Evolutionary conservation across 2,113 vertebrate genomes (phyloP).

Genomic region (Pelodiscus sinensis): DNA sequence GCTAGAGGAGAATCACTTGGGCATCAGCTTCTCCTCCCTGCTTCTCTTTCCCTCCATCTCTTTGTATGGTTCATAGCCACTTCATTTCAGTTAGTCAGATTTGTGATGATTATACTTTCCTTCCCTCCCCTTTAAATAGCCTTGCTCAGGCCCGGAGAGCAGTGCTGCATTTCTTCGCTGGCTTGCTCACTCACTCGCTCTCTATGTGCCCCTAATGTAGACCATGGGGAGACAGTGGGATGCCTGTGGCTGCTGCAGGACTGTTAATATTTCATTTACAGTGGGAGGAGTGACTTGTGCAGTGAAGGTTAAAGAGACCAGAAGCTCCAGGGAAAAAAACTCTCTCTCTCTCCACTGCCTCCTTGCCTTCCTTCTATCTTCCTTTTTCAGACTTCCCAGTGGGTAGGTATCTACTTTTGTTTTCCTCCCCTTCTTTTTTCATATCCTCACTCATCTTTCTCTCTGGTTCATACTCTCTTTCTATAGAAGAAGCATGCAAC

Average conservation of each 20-base stretch:
- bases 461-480: not conserved
- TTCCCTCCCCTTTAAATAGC: not conserved
- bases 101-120: not conserved
- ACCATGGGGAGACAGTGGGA: not conserved
- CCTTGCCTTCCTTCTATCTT: not conserved
- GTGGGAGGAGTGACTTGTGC: constrained; percentile 14
- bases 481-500: not conserved
- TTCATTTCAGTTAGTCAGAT: not conserved
- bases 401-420: not conserved
- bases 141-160: not conserved
- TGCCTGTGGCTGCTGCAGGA: not conserved
- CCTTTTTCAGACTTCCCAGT: constrained; percentile 7
- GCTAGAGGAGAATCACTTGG: not conserved
- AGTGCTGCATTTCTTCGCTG: not conserved
- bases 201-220: constrained; percentile 9
- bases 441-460: not conserved
- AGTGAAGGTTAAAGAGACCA: constrained; percentile 34
- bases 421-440: not conserved
- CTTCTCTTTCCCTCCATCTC: not conserved
- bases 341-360: not conserved
- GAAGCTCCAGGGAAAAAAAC: not conserved
- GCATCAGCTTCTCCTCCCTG: not conserved
- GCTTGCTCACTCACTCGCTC: not conserved
- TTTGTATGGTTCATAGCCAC: not conserved
- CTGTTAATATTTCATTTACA: constrained; percentile 34